Conservation (phyloP, 2,113 vertebrate genomes). For the Tretioscincus oriximinensis region DNA sequence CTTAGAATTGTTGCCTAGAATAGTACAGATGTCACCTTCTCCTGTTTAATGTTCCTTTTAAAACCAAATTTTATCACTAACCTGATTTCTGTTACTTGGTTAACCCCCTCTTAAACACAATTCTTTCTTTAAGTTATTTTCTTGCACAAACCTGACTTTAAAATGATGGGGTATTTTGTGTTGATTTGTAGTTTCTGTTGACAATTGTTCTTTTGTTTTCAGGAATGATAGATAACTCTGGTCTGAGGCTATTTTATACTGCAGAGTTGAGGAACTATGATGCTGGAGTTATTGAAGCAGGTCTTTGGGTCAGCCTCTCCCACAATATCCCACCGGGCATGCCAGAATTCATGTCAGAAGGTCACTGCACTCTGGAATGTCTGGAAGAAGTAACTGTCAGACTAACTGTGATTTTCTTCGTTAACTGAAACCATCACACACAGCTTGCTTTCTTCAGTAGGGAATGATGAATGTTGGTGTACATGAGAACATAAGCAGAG, state of each 20-base stretch:
- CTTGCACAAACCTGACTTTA: conserved; percentile 7
- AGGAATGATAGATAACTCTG: conserved; percentile 87
- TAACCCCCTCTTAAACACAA: conserved; percentile 30
- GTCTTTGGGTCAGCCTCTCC: conserved; percentile 89
- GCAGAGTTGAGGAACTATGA: conserved; percentile 77
- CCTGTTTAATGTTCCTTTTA: background rate
- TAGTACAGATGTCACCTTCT: background rate
- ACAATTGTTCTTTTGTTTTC: conserved; percentile 54
- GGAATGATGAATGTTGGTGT: background rate
- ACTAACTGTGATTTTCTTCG: background rate
- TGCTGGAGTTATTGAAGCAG: conserved; percentile 86
- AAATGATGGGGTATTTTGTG: background rate
- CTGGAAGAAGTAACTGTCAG: conserved; percentile 80
- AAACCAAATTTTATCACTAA: background rate
- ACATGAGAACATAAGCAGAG: too few relatives aligned
- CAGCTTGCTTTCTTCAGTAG: conserved; percentile 7
- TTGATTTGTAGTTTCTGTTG: conserved; percentile 9
- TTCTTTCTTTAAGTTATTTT: conserved; percentile 20
- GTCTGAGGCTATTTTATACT: conserved; percentile 82
- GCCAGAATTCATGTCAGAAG: conserved; percentile 83
- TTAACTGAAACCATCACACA: conserved; percentile 17
- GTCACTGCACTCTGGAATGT: conserved; percentile 86
- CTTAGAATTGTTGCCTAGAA: background rate
- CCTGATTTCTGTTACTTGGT: background rate
- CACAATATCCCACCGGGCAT: conserved; percentile 87